Evolutionary conservation across 2,113 vertebrate species (phyloP).

Genomic region (Guaruba guarouba): DNA sequence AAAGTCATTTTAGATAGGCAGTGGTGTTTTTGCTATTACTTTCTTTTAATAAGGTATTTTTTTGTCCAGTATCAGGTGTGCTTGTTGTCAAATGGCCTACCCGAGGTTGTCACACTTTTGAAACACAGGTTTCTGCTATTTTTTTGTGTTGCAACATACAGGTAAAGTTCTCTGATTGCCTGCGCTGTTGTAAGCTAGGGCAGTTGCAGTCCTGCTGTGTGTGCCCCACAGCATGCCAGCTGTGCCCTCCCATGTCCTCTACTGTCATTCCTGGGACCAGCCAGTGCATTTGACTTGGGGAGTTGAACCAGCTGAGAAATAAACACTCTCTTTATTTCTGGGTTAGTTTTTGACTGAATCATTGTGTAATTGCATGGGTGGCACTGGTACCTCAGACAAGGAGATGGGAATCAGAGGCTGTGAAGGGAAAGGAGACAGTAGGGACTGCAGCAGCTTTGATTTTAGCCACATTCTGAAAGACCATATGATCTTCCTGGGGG

Average conservation of each 20-base stretch:
- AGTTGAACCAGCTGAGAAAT: background rate
- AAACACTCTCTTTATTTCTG: background rate
- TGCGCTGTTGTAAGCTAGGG: background rate
- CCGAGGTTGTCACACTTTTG: background rate
- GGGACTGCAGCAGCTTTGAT: background rate
- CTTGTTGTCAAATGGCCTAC: background rate
- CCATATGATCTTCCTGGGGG: background rate
- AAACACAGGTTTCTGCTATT: background rate
- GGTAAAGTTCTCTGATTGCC: background rate
- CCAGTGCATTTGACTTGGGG: background rate
- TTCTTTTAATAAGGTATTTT: background rate
- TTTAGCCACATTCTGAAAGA: background rate
- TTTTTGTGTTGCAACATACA: background rate
- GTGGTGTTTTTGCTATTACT: background rate
- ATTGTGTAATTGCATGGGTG: background rate
- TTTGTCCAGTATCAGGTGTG: background rate
- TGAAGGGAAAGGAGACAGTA: background rate
- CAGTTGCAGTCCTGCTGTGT: background rate
- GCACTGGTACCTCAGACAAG: background rate
- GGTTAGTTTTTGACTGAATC: background rate
- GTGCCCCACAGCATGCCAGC: fast-evolving
- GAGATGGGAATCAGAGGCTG: background rate
- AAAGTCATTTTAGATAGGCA: background rate
- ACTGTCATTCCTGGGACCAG: background rate
- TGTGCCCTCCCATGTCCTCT: background rate